Percentiles rank a stretch among this genome's conserved stretches.
Evolutionary conservation across 30 jellyfish, hydroid and myxozoan genomes (phyloP).

Genomic region (Hydra vulgaris): DNA sequence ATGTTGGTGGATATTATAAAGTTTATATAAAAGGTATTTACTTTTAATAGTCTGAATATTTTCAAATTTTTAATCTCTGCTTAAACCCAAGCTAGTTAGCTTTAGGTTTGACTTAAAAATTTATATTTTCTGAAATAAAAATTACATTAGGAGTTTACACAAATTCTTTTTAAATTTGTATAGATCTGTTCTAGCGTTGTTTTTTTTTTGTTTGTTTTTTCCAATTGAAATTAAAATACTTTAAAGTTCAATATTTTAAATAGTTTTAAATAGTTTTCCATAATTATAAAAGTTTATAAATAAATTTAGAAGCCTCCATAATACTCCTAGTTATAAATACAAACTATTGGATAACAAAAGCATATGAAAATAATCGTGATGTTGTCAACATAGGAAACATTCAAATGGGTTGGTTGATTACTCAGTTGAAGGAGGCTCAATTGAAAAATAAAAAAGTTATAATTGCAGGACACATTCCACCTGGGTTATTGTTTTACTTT

Average conservation of each 20-base stretch:
- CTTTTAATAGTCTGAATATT: too few relatives aligned
- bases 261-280: too few relatives aligned
- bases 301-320: not conserved
- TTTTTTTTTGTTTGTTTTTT: too few relatives aligned
- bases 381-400: constrained; percentile 39
- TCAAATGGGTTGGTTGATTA: constrained; percentile 56
- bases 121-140: too few relatives aligned
- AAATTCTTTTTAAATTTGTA: too few relatives aligned
- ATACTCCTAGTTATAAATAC: constrained; percentile 45
- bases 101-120: not conserved
- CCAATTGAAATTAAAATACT: not conserved
- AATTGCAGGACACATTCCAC: constrained; percentile 71
- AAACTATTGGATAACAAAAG: constrained; percentile 45
- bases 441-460: constrained; percentile 33
- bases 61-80: not conserved
- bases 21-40: constrained; percentile 15
- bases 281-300: too few relatives aligned
- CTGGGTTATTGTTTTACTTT: constrained; percentile 48
- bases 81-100: not conserved
- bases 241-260: too few relatives aligned
- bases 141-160: too few relatives aligned
- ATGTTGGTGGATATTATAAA: constrained; percentile 24
- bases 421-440: constrained; percentile 32
- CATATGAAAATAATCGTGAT: constrained; percentile 8
- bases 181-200: too few relatives aligned